A percentile compares a stretch with the other conserved stretches of the same genome.
Evolutionary conservation across 2,888 invertebrate genomes (phyloP).

Genomic region (Drosophila bunnanda): DNA sequence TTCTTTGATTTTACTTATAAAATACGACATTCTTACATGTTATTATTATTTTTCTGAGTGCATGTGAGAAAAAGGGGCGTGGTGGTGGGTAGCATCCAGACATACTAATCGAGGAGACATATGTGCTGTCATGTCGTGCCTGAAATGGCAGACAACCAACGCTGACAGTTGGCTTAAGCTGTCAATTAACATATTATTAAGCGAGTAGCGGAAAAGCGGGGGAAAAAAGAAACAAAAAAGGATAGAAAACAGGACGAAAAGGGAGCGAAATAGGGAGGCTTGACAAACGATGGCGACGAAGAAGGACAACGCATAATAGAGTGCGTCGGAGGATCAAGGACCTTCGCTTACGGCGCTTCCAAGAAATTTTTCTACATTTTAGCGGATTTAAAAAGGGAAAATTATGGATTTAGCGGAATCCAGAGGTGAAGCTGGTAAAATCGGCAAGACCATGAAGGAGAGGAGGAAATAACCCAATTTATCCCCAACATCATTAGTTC

Average conservation of each 20-base stretch:
- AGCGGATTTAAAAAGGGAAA: neutral
- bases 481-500: too few relatives aligned
- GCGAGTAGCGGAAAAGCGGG: constrained; percentile 39
- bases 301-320: constrained; percentile 33
- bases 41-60: neutral
- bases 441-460: too few relatives aligned
- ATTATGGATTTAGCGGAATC: too few relatives aligned
- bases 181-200: constrained; percentile 72
- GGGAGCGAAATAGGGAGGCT: neutral
- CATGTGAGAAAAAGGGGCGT: neutral
- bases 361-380: neutral
- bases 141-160: constrained; percentile 33
- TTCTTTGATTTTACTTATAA: neutral
- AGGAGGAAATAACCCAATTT: too few relatives aligned
- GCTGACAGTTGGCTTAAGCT: constrained; percentile 69
- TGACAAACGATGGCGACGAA: constrained; percentile 35
- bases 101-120: constrained; percentile 46
- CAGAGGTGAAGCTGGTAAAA: too few relatives aligned
- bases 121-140: constrained; percentile 49
- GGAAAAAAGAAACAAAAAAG: neutral
- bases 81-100: neutral
- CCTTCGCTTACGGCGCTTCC: neutral
- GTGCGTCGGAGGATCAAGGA: neutral
- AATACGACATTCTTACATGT: neutral
- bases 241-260: neutral